Evolutionary conservation across 2,113 vertebrate species (phyloP), one percentile per base, ranked within the genome.

Genomic region (Hystrix cristata): DNA sequence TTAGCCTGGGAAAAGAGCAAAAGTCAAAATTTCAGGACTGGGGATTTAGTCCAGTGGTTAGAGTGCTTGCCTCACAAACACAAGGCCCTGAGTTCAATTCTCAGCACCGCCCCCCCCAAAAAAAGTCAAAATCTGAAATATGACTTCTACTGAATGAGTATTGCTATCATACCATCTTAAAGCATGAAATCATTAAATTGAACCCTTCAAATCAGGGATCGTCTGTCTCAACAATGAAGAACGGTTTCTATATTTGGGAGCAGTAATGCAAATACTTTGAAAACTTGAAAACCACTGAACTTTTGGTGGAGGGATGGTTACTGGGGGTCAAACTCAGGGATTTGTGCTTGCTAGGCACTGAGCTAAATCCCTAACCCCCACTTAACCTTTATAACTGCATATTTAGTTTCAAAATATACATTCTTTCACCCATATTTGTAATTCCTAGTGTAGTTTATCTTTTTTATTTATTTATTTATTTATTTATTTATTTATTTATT

Each of bases 241-340:
- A 74, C 48, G 51, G 34, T 86, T 74, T 4, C n/a, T 91, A 21
- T 87, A 62, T 59, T 74, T 92, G 80, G 48, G 46, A 89, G 27
- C 13, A 83, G 46, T 83, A 89, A 46, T 97, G n/a, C 46, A 95
- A 83, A 80, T 87, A 83, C 19, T 91, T 57, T 51, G 31, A 87
- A 84, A 97, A 51, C 29, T 38, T 38, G 38, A 38, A 38, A 38
- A 38, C 38, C 38, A 38, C 38, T 38, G 38, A 38, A 38, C 38
- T 38, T 38, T 38, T 38, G 38, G 38, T 38, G 38, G 38, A 38
- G 38, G 38, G 38, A 38, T 38, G 38, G 38, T 38, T 38, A 38
- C 38, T 38, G 38, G 38, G 38, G 38, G 38, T 38, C 38, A 38
- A 38, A 38, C 38, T 38, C 38, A 38, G 38, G 38, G 38, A 38